Evolutionary conservation across 2,888 invertebrate genomes (phyloP).

Genomic region (Drosophila ochracea): DNA sequence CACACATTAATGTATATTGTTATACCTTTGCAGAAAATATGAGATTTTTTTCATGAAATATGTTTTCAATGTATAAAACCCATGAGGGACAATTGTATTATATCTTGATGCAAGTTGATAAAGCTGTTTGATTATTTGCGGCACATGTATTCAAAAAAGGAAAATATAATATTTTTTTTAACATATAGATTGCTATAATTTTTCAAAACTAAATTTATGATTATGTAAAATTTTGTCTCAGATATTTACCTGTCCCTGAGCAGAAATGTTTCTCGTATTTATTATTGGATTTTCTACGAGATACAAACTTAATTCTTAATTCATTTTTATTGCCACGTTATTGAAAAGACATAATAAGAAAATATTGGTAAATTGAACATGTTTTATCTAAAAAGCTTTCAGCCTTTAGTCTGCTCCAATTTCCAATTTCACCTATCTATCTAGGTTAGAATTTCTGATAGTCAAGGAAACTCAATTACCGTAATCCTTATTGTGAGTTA

Average conservation of each 20-base stretch:
- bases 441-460: neutral
- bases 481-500: slow-evolving; percentile 47
- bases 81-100: neutral
- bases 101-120: neutral
- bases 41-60: neutral
- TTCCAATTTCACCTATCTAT: neutral
- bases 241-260: neutral
- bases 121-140: neutral
- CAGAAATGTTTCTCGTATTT: neutral
- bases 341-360: neutral
- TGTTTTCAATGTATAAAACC: neutral
- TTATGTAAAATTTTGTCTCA: neutral
- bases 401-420: neutral
- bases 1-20: slow-evolving; percentile 15
- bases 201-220: neutral
- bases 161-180: neutral
- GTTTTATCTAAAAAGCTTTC: neutral
- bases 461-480: neutral
- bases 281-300: neutral
- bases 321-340: neutral
- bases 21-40: slow-evolving; percentile 16
- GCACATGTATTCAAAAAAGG: neutral
- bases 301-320: neutral
- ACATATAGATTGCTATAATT: neutral
- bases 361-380: neutral